These are phyloP conservation scores for Poecilia picta DNA, from an alignment of 2,797 vertebrate genomes.

Conservation along the genomic window DNA sequence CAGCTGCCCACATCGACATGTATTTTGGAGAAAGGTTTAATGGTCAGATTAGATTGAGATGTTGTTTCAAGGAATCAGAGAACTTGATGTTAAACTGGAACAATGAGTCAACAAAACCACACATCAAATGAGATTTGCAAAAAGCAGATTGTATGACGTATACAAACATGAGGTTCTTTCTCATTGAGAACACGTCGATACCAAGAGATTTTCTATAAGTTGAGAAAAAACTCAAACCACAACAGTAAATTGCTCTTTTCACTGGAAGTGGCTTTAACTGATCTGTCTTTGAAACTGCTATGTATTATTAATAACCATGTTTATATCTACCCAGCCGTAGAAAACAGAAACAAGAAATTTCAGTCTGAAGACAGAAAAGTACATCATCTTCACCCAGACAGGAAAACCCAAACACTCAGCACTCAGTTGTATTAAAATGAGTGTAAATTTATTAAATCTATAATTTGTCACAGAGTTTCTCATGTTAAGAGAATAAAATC, in stretches of 20 bases:
- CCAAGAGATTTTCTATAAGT: neutral
- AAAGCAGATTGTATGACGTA: neutral
- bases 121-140: neutral
- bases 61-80: neutral
- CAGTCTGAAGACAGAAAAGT: neutral
- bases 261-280: neutral
- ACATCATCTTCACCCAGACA: neutral
- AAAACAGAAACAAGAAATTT: neutral
- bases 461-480: neutral
- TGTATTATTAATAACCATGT: neutral
- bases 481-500: too few species aligned
- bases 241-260: neutral
- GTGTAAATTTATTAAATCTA: neutral
- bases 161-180: neutral
- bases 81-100: neutral
- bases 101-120: neutral
- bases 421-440: neutral
- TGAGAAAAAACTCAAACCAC: neutral
- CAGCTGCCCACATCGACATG: neutral
- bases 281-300: neutral
- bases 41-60: neutral
- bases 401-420: neutral
- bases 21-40: neutral
- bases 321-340: neutral
- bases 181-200: neutral